phyloP scores from a whole-genome alignment of 1,140 invertebrate genomes.

The Maniola jurtina region DNA sequence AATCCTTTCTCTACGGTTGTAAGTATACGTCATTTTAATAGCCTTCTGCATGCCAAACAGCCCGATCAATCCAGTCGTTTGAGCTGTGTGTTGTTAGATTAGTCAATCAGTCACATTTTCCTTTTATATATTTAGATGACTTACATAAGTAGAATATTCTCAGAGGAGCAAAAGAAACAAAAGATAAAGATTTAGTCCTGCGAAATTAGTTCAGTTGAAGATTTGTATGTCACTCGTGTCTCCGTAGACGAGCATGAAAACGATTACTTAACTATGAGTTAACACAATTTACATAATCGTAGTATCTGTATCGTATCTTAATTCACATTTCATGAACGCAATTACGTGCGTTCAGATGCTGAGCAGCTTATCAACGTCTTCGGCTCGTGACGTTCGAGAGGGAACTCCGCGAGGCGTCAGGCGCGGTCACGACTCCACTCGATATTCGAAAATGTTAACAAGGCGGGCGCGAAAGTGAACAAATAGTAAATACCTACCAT shows the following conservation, averaged over 20 bases:
- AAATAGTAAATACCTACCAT: slow-evolving; percentile 33
- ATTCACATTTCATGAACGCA: slow-evolving; percentile 35
- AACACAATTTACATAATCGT: slow-evolving; percentile 22
- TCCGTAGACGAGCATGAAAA: neutral
- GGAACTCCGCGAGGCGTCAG: slow-evolving; percentile 38
- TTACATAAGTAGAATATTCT: no score
- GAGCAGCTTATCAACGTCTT: slow-evolving; percentile 29
- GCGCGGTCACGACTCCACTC: slow-evolving; percentile 58
- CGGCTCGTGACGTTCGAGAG: slow-evolving; percentile 38
- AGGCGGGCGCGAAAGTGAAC: slow-evolving; percentile 52
- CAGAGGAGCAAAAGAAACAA: no score
- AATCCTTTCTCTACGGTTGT: no score
- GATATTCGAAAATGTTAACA: slow-evolving; percentile 62
- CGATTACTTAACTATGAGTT: slow-evolving; percentile 10
- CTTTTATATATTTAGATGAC: no score
- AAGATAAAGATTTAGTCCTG: neutral
- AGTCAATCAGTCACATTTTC: no score
- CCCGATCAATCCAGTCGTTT: no score
- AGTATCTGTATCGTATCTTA: slow-evolving; percentile 25
- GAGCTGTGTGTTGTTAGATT: no score
- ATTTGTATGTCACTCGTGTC: neutral
- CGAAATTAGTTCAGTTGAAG: neutral
- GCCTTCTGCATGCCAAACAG: no score
- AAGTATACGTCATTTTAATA: no score
- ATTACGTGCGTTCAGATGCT: slow-evolving; percentile 34